phyloP scores from a whole-genome alignment of 2,113 vertebrate genomes.

The Lophochroa leadbeateri region DNA sequence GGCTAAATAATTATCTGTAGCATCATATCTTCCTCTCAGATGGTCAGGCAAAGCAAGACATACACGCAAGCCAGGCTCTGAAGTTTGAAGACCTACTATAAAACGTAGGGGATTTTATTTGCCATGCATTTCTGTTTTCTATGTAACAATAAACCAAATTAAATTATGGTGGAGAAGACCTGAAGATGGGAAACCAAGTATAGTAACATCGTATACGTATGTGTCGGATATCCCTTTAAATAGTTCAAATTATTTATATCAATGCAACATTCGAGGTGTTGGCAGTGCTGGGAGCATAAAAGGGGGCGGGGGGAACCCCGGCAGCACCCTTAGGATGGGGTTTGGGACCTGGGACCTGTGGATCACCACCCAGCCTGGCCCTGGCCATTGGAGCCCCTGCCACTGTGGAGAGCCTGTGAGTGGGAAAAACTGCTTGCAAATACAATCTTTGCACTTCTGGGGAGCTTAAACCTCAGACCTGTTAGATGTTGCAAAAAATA shows the following conservation, averaged over 20 bases:
- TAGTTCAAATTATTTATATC: neutral
- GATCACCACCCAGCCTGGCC: neutral
- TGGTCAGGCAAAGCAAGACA: rapidly evolving
- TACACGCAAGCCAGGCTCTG: rapidly evolving
- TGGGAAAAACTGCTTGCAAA: rapidly evolving
- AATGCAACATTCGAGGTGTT: rapidly evolving
- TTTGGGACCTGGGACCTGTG: neutral
- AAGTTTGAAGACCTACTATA: neutral
- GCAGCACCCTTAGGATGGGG: neutral
- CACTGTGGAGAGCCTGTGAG: neutral
- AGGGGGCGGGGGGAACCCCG: neutral
- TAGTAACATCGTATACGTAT: rapidly evolving
- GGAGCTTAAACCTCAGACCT: neutral
- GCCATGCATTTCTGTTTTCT: neutral
- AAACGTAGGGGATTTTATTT: neutral
- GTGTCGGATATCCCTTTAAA: neutral
- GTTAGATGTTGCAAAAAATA: neutral
- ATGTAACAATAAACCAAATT: neutral
- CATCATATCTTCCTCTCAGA: neutral
- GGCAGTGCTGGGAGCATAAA: neutral
- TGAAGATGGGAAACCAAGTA: neutral
- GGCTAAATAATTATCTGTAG: neutral
- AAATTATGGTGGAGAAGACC: neutral
- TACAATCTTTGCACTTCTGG: neutral
- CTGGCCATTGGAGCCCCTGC: neutral